phyloP scores from a whole-genome alignment of 2,797 vertebrate genomes.

The Oreochromis grahami region DNA sequence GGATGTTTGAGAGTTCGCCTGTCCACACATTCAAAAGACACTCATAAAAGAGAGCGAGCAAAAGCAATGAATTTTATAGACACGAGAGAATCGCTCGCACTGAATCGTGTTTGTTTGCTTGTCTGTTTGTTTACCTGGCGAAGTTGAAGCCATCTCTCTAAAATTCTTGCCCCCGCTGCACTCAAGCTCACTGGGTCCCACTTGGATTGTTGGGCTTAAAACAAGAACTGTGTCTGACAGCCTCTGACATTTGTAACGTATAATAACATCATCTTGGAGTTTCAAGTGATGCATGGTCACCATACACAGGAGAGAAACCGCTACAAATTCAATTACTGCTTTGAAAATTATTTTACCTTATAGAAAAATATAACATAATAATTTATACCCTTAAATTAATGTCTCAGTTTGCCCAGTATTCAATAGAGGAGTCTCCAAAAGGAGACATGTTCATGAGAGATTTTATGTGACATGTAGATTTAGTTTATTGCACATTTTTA shows the following conservation, averaged over 20 bases:
- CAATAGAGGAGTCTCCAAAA: background rate
- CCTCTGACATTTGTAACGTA: conserved; percentile 36
- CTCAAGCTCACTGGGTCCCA: conserved; percentile 24
- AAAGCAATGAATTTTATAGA: conserved; percentile 41
- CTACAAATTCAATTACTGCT: background rate
- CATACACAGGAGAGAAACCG: background rate
- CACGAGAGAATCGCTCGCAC: conserved; percentile 8
- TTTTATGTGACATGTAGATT: background rate
- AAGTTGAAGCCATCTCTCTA: conserved; percentile 28
- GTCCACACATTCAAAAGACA: conserved; percentile 20
- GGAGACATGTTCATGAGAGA: background rate
- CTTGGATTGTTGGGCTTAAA: conserved; percentile 26
- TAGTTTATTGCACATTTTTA: background rate
- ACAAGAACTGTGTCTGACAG: conserved; percentile 34
- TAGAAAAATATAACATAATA: background rate
- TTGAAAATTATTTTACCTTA: background rate
- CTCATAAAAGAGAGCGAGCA: conserved; percentile 34
- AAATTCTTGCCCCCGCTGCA: conserved; percentile 16
- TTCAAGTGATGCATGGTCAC: conserved; percentile 8
- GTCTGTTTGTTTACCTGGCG: conserved; percentile 49
- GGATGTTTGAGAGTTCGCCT: conserved; percentile 32
- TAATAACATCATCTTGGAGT: conserved; percentile 18
- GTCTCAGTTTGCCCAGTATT: background rate
- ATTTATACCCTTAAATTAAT: background rate
- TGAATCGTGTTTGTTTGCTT: conserved; percentile 39